Conservation (phyloP, 2,888 invertebrate species). For the Tanytarsus gracilentus region DNA sequence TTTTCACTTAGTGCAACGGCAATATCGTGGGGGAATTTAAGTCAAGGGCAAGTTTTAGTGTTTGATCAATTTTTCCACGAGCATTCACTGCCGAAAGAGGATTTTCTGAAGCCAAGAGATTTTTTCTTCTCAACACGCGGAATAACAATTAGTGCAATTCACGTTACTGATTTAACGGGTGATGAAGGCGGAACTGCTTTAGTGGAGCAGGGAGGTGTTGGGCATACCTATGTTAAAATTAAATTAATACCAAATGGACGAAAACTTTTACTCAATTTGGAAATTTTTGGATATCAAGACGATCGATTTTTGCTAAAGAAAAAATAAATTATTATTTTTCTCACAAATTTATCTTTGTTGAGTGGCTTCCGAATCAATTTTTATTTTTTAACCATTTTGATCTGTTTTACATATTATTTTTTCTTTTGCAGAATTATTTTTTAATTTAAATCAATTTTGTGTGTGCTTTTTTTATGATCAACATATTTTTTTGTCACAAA, state of each 20-base stretch:
- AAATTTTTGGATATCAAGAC: conserved; percentile 11
- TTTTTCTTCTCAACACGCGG: conserved; percentile 7
- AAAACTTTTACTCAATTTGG: conserved; percentile 2
- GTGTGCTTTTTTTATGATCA: too few species aligned
- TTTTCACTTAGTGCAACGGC: neutral
- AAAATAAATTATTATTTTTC: neutral
- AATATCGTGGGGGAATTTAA: conserved; percentile 14
- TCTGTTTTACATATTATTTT: conserved; percentile 4
- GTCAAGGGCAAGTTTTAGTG: neutral
- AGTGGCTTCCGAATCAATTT: conserved; percentile 5
- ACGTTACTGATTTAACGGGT: conserved; percentile 12
- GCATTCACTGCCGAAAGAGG: neutral
- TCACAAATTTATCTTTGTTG: too few species aligned
- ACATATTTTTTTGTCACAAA: too few species aligned
- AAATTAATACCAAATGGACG: neutral
- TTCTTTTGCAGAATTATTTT: neutral
- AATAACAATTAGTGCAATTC: conserved; percentile 6
- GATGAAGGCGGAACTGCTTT: neutral
- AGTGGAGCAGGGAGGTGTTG: neutral
- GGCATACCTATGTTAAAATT: neutral
- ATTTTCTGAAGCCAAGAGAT: neutral
- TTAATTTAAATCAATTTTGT: too few species aligned
- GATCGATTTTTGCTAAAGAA: neutral
- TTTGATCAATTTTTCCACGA: conserved; percentile 20
- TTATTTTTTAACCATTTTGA: neutral